Evolutionary conservation across 2,888 invertebrate genomes (phyloP).

Genomic region (Ariolimax columbianus): DNA sequence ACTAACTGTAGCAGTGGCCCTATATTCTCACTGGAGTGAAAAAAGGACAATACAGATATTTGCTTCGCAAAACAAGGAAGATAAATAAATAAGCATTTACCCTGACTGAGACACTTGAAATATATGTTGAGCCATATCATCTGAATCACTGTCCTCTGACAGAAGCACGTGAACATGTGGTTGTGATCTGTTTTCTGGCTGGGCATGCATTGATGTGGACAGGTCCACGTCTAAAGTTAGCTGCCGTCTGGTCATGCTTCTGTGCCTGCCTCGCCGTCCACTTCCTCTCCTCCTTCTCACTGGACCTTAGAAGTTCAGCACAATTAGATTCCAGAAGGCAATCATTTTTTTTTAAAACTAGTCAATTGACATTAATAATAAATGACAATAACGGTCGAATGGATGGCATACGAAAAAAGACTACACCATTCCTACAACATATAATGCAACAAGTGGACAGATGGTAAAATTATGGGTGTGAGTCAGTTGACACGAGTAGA

Average conservation of each 20-base stretch:
- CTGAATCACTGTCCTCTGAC: conserved; percentile 45
- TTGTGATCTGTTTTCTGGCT: background rate
- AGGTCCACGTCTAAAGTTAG: background rate
- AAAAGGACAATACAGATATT: no score
- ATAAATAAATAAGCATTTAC: background rate
- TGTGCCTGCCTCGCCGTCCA: conserved; percentile 38
- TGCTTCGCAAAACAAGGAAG: no score
- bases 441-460: no score
- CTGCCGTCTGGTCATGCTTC: background rate
- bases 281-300: conserved; percentile 34
- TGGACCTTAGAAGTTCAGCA: background rate
- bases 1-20: no score
- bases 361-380: no score
- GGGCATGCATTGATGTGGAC: background rate
- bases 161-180: conserved; percentile 13
- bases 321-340: background rate
- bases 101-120: background rate
- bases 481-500: no score
- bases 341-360: background rate
- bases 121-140: conserved; percentile 46
- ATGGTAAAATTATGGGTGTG: no score
- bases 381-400: no score
- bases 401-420: no score
- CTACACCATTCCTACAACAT: no score
- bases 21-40: no score